Base-by-base conservation (phyloP, 2,888 invertebrate genomes). In the Xestoiulus laeticollis region DNA sequence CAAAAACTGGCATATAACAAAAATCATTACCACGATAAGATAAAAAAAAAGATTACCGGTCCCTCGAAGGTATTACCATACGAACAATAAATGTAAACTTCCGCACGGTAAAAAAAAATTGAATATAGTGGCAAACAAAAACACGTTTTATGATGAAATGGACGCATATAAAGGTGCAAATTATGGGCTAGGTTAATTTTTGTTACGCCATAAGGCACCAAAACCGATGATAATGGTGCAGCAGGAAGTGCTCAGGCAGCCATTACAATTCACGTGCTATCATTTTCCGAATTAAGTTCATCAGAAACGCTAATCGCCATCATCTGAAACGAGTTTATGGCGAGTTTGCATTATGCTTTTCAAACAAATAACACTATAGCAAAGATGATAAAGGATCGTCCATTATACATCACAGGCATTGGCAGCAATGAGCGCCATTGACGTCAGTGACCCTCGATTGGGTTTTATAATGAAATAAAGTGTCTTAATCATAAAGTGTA, bases 1-100 rank as follows among this genome's bases (percentile, higher is more conserved):
- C 3, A 59, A 48, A 48, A 48, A 48, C n/a, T 6, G 59, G n/a
- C n/a, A n/a, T n/a, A n/a, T n/a, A 59, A 59, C 59, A 59, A 59
- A 59, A n/a, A 59, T 59, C 22, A 59, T 59, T 59, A 59, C 59
- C n/a, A 59, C 59, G 59, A 59, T 59, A 59, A 59, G 59, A 59
- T 59, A 59, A 59, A 59, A 59, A n/a, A n/a, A 38, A 38, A 19
- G n/a, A n/a, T n/a, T 59, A n/a, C 6, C 6, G 59, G 59, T n/a
- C 38, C 38, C 8, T 38, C 59, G 59, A 59, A 59, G 59, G 19
- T 59, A 59, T 59, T 59, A n/a, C 59, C 59, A 59, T 59, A 59
- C n/a, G 59, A 59, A 59, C 59, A 59, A 59, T 59, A 59, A 59
- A 59, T 59, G 59, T 59, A 59, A 59, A 59, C 59, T 59, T 59